phyloP scores from a whole-genome alignment of 2,797 vertebrate species.

The Heliangelus exortis region DNA sequence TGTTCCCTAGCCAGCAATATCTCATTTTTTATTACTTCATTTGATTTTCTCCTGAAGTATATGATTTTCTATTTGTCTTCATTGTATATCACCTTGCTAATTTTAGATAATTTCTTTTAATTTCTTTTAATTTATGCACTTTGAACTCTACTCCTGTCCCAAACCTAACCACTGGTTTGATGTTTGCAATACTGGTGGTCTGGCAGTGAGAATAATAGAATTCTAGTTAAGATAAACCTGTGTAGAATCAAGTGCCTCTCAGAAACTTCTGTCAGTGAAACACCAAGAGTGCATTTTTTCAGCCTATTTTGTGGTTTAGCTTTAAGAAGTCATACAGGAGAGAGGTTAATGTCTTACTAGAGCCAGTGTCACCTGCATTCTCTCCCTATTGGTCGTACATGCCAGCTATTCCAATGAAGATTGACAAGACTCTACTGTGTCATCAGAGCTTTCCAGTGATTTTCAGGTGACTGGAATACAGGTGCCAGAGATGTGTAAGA shows the following conservation, averaged over 20 bases:
- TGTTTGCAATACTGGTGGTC: neutral
- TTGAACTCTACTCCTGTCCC: neutral
- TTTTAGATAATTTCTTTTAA: neutral
- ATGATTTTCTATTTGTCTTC: neutral
- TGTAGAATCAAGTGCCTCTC: neutral
- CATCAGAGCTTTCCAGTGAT: neutral
- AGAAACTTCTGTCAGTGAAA: neutral
- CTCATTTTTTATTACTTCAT: neutral
- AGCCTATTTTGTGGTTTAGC: neutral
- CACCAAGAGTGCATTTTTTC: neutral
- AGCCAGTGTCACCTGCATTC: neutral
- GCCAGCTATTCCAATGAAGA: neutral
- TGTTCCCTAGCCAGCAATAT: neutral
- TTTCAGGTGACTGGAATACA: neutral
- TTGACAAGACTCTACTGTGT: neutral
- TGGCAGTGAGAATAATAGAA: neutral
- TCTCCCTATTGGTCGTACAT: neutral
- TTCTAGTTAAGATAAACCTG: neutral
- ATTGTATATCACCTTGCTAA: neutral
- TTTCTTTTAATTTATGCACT: neutral
- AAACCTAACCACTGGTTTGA: neutral
- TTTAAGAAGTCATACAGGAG: neutral
- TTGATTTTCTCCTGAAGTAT: neutral
- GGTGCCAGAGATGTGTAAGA: neutral
- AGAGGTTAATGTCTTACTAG: neutral